These are phyloP conservation scores for Coilia nasus DNA, from an alignment of 2,797 vertebrate species.

Conservation along the genomic window DNA sequence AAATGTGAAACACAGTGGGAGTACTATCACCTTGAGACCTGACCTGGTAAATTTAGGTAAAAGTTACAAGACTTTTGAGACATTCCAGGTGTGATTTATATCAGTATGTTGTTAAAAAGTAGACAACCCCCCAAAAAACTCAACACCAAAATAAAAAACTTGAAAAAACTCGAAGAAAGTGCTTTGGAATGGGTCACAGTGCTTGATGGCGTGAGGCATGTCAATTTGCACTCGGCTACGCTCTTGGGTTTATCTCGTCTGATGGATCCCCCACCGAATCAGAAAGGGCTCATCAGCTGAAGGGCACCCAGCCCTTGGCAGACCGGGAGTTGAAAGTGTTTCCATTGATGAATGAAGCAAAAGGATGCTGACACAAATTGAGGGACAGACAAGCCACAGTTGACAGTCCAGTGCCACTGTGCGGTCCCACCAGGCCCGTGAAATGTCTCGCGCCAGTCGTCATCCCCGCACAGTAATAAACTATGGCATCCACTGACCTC, in stretches of 20 bases:
- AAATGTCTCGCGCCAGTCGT: background rate
- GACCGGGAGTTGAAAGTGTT: slow-evolving; percentile 6
- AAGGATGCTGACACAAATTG: slow-evolving; percentile 27
- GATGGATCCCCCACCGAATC: slow-evolving; percentile 21
- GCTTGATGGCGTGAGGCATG: slow-evolving; percentile 12
- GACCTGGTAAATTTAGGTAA: slow-evolving; percentile 1
- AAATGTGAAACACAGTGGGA: slow-evolving; percentile 14
- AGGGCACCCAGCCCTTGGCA: slow-evolving; percentile 13
- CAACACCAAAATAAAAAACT: background rate
- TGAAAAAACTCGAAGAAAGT: background rate
- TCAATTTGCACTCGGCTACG: background rate
- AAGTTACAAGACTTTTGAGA: slow-evolving; percentile 6
- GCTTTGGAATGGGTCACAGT: slow-evolving; percentile 22
- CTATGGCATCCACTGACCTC: slow-evolving; percentile 6
- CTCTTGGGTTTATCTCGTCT: background rate
- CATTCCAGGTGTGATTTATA: background rate
- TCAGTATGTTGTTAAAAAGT: background rate
- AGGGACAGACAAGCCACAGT: background rate
- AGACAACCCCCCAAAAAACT: background rate
- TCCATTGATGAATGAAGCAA: slow-evolving; percentile 20
- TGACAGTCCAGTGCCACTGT: slow-evolving; percentile 1
- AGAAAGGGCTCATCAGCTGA: slow-evolving; percentile 25
- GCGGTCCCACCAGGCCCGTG: background rate
- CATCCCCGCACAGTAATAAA: slow-evolving; percentile 7
- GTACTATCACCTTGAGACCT: slow-evolving; percentile 15